phyloP scores from a whole-genome alignment of 2,113 vertebrate species.

The Scolopax mira region DNA sequence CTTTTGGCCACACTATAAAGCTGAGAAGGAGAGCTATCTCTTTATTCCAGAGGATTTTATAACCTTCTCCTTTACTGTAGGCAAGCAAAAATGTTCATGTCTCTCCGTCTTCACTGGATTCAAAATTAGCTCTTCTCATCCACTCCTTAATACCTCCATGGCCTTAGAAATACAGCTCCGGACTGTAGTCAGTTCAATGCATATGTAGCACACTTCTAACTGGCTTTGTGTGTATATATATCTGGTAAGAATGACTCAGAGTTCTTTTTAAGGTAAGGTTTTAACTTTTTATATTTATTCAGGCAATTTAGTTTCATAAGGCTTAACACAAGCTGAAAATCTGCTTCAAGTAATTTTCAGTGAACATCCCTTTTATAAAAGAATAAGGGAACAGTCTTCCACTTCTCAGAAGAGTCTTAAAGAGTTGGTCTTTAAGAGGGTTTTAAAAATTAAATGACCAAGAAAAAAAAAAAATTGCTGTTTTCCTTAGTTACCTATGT shows the following conservation, averaged over 20 bases:
- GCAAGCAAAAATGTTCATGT: neutral
- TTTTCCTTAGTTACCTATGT: neutral
- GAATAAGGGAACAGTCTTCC: neutral
- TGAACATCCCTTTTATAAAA: neutral
- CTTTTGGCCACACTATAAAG: neutral
- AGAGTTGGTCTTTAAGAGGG: neutral
- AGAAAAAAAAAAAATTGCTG: neutral
- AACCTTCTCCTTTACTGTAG: neutral
- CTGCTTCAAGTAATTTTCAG: neutral
- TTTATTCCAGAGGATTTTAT: neutral
- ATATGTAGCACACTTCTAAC: neutral
- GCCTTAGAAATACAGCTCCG: neutral
- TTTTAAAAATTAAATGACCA: neutral
- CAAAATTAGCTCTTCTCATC: neutral
- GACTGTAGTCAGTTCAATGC: neutral
- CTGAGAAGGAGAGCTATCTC: neutral
- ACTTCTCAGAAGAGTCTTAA: neutral
- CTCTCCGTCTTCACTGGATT: neutral
- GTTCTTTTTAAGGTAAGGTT: neutral
- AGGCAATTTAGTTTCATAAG: neutral
- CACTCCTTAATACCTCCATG: neutral
- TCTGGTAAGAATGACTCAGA: neutral
- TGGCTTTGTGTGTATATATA: neutral
- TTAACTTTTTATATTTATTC: slow-evolving; percentile 10
- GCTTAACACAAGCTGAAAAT: neutral